Evolutionary conservation across 2,888 invertebrate species (phyloP).

Genomic region (Scrobipalpa costella): DNA sequence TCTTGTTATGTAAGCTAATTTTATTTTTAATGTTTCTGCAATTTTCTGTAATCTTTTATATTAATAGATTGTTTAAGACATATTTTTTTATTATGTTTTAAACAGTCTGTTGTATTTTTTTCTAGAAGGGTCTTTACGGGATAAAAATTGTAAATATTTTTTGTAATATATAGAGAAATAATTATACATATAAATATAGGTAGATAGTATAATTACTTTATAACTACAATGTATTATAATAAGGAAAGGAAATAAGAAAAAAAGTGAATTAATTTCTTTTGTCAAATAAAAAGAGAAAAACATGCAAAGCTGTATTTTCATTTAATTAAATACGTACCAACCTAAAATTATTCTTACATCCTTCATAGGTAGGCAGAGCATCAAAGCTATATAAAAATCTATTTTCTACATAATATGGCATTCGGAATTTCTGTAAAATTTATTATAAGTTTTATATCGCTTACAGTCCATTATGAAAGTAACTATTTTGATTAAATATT

Average conservation of each 20-base stretch:
- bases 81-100: slow-evolving; percentile 28
- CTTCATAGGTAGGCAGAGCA: too few species aligned
- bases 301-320: slow-evolving; percentile 57
- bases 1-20: slow-evolving; percentile 46
- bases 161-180: slow-evolving; percentile 76
- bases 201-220: slow-evolving; percentile 79
- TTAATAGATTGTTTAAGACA: slow-evolving; percentile 29
- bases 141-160: slow-evolving; percentile 73
- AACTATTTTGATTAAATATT: slow-evolving; percentile 50
- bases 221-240: slow-evolving; percentile 73
- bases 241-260: slow-evolving; percentile 77
- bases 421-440: too few species aligned
- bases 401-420: too few species aligned
- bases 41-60: slow-evolving; percentile 36
- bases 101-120: slow-evolving; percentile 31
- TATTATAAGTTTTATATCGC: too few species aligned
- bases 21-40: slow-evolving; percentile 47
- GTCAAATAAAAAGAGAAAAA: slow-evolving; percentile 78
- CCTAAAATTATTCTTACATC: too few species aligned
- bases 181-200: slow-evolving; percentile 74
- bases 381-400: too few species aligned
- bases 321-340: slow-evolving; percentile 36
- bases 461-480: too few species aligned
- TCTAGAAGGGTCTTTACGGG: slow-evolving; percentile 74
- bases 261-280: slow-evolving; percentile 78